A percentile compares a stretch with the other conserved stretches of the same genome.
Evolutionary conservation across 2,113 vertebrate species (phyloP).

Genomic region (Syrmaticus mikado): DNA sequence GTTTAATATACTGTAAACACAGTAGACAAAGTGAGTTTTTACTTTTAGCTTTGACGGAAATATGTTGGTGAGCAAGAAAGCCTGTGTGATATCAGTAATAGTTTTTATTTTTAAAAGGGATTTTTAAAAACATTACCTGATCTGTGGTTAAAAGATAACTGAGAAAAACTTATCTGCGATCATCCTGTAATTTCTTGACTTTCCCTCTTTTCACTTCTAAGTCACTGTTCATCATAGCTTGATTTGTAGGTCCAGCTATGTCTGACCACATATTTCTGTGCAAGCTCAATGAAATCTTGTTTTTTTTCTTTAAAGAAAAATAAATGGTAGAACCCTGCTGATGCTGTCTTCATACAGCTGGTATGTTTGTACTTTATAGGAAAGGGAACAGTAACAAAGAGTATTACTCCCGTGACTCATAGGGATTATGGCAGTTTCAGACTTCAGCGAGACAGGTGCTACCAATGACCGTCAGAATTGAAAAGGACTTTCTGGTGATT

Average conservation of each 20-base stretch:
- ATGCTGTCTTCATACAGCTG: neutral
- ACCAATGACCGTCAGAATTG: neutral
- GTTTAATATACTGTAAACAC: neutral
- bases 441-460: neutral
- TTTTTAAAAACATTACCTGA: neutral
- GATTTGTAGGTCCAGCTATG: neutral
- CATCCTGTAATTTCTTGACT: neutral
- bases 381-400: neutral
- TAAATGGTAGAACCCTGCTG: neutral
- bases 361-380: neutral
- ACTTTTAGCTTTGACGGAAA: constrained; percentile 16
- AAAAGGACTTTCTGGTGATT: constrained; percentile 7
- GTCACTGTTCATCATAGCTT: neutral
- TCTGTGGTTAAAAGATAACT: neutral
- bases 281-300: neutral
- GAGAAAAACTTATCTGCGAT: neutral
- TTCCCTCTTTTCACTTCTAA: neutral
- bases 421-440: neutral
- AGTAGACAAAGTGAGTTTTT: neutral
- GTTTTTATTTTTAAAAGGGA: neutral
- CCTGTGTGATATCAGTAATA: neutral
- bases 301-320: neutral
- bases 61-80: neutral
- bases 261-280: neutral
- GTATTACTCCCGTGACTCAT: neutral